Conservation (phyloP, 92 coral and sea anemone species). For the Montipora capitata region DNA sequence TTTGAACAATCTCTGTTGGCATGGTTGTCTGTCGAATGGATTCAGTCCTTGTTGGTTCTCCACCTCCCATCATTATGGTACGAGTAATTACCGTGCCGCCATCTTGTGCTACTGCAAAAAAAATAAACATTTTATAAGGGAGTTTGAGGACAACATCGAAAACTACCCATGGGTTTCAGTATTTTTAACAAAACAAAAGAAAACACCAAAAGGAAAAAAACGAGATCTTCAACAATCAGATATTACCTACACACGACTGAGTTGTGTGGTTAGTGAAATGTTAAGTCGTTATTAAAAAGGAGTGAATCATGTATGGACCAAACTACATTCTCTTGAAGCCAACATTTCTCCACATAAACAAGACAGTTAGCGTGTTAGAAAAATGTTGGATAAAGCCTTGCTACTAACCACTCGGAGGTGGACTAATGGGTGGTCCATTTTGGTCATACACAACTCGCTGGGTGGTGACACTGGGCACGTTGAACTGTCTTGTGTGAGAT, state of each 20-base stretch:
- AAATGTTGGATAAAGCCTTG: conserved; percentile 21
- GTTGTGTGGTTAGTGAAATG: background rate
- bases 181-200: too few species aligned
- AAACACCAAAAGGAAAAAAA: too few species aligned
- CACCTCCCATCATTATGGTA: conserved; percentile 91
- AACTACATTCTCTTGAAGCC: background rate
- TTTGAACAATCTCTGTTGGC: conserved; percentile 97
- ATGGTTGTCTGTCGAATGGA: conserved; percentile 88
- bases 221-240: background rate
- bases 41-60: conserved; percentile 86
- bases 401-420: conserved; percentile 68
- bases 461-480: conserved; percentile 81
- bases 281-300: background rate
- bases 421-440: conserved; percentile 68
- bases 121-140: background rate
- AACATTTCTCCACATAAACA: background rate
- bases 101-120: conserved; percentile 49
- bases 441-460: conserved; percentile 81
- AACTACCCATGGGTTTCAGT: too few species aligned
- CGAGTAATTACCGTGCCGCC: conserved; percentile 92
- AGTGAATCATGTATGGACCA: background rate
- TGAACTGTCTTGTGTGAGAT: conserved; percentile 39
- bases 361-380: conserved; percentile 27
- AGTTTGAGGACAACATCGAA: too few species aligned
- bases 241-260: background rate